phyloP scores from a whole-genome alignment of 2,888 invertebrate genomes.

The Seira musarum region DNA sequence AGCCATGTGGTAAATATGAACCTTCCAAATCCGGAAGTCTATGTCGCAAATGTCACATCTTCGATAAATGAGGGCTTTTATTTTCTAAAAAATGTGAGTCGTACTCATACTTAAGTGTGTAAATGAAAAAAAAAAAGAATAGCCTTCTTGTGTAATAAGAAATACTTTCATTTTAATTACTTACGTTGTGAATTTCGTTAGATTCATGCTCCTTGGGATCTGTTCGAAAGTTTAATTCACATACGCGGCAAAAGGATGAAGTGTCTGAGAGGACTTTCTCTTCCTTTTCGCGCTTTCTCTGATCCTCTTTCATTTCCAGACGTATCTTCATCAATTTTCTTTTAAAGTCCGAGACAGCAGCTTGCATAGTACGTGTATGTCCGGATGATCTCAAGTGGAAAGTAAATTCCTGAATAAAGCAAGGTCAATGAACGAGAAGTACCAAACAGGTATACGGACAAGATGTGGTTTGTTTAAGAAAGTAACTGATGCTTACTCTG shows the following conservation, averaged over 20 bases:
- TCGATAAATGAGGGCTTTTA: conserved; percentile 67
- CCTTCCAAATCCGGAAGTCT: conserved; percentile 69
- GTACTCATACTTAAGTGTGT: not conserved
- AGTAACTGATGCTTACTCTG: conserved; percentile 56
- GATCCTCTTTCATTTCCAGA: conserved; percentile 66
- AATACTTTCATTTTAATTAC: too few relatives aligned
- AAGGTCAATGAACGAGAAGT: not conserved
- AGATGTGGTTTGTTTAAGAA: not conserved
- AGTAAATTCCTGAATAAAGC: conserved; percentile 64
- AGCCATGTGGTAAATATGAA: conserved; percentile 68
- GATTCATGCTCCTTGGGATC: conserved; percentile 69
- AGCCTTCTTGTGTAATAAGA: too few relatives aligned
- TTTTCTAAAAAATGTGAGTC: conserved; percentile 57
- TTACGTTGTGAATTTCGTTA: conserved; percentile 68
- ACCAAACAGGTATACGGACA: not conserved
- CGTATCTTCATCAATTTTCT: conserved; percentile 63
- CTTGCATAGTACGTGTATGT: conserved; percentile 64
- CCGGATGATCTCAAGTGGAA: conserved; percentile 63
- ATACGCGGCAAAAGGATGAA: conserved; percentile 68
- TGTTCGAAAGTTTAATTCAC: conserved; percentile 69
- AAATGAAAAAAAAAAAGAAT: conserved; percentile 1
- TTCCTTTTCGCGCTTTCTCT: conserved; percentile 67
- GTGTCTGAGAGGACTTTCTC: conserved; percentile 69
- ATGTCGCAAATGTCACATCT: conserved; percentile 69
- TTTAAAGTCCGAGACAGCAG: conserved; percentile 63